Evolutionary conservation across 2,888 invertebrate species (phyloP).

Genomic region (Sympetrum striolatum): DNA sequence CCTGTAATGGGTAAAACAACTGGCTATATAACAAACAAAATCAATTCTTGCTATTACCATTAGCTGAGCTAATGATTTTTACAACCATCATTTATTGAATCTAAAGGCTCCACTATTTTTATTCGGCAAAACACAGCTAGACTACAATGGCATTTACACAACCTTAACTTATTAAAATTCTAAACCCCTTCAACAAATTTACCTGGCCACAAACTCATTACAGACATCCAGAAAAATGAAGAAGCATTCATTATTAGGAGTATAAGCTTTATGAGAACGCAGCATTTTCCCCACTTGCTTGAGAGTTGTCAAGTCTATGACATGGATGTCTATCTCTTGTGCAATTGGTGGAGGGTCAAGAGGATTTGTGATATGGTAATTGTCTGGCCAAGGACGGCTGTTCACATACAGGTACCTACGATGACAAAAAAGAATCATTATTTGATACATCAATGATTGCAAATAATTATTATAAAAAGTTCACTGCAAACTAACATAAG

Average conservation of each 20-base stretch:
- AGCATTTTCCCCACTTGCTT: constrained; percentile 80
- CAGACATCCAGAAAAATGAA: constrained; percentile 86
- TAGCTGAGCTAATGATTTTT: too few species aligned
- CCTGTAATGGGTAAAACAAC: too few species aligned
- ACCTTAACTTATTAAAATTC: not conserved
- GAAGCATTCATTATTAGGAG: constrained; percentile 84
- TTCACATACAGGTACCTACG: constrained; percentile 80
- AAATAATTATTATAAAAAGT: too few species aligned
- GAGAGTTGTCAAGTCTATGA: constrained; percentile 79
- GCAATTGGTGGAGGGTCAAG: constrained; percentile 83
- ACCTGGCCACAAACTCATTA: constrained; percentile 84
- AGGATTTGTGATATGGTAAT: constrained; percentile 76
- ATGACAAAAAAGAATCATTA: constrained; percentile 45
- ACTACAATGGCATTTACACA: too few species aligned
- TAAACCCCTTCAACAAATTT: constrained; percentile 49
- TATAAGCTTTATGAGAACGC: constrained; percentile 80
- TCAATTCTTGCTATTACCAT: too few species aligned
- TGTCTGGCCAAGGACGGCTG: constrained; percentile 81
- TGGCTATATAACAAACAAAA: too few species aligned
- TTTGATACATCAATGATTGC: not conserved
- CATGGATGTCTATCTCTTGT: constrained; percentile 86
- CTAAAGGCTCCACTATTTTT: too few species aligned
- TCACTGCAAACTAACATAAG: too few species aligned
- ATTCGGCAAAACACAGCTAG: too few species aligned
- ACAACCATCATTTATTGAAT: too few species aligned